Evolutionary conservation across 2,888 invertebrate species (phyloP).

Genomic region (Iselma pallidipennis): DNA sequence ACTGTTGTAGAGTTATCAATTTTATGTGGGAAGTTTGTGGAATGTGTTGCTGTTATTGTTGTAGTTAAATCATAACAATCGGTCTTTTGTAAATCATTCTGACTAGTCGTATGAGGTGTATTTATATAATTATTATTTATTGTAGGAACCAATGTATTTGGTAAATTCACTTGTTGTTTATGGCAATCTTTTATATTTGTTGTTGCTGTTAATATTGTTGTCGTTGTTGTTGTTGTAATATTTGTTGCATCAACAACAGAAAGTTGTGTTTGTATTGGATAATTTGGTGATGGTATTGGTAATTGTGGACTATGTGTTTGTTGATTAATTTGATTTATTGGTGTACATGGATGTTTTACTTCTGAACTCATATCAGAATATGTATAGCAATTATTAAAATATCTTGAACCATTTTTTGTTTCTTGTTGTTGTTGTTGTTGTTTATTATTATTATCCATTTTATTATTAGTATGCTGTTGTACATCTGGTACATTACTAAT

Average conservation of each 20-base stretch:
- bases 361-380: conserved; percentile 45
- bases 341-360: conserved; percentile 51
- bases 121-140: conserved; percentile 47
- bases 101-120: conserved; percentile 48
- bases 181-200: conserved; percentile 30
- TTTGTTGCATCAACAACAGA: conserved; percentile 15
- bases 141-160: conserved; percentile 48
- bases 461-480: background rate
- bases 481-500: background rate
- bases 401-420: conserved; percentile 38
- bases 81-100: conserved; percentile 33
- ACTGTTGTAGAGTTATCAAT: conserved; percentile 7
- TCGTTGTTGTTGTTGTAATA: conserved; percentile 9
- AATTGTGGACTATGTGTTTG: conserved; percentile 52
- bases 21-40: conserved; percentile 26
- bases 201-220: too few species aligned
- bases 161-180: conserved; percentile 31
- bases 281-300: conserved; percentile 52
- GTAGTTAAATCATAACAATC: conserved; percentile 25
- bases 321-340: conserved; percentile 40
- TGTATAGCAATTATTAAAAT: conserved; percentile 40
- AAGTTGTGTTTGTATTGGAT: conserved; percentile 47
- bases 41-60: conserved; percentile 25
- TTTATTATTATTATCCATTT: background rate
- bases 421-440: conserved; percentile 6